Base-by-base conservation (phyloP, 2,888 invertebrate species). In the Meta bourneti region DNA sequence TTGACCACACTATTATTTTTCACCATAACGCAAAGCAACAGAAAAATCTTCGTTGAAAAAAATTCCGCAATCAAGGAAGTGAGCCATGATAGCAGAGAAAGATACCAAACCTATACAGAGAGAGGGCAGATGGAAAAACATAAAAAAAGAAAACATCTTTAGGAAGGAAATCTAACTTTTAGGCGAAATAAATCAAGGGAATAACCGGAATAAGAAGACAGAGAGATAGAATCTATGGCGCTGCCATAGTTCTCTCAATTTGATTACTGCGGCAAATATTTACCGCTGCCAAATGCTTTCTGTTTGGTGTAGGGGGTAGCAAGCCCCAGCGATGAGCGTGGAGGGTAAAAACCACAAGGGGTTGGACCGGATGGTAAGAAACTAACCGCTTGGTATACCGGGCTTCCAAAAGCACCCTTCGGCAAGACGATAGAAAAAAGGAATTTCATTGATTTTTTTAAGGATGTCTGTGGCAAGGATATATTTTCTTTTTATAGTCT, bases 201-300 rank as follows among this genome's bases (percentile, higher is more conserved):
- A 84, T 83, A 83, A 83, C 52, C 52, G 13, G 72, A 83, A 74
- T 75, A 74, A 52, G 75, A 74, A 74, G 83, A 20, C 6, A 52
- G 52, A 72, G 72, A 20, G 11, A 75, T 48, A 34, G 84, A 52
- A 71, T 84, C 34, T 54, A 48, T 13, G 61, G 19, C 74, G 51
- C 19, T 13, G 72, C 52, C 87, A 79, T 74, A 81, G 81, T 88
- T 81, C 88, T 81, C 75, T 69, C 88, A 88, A 88, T 88, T 88
- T 88, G 88, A 88, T 88, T 88, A 81, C 75, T 75, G 81, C 34
- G 49, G 81, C 81, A 81, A 81, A 88, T 88, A 88, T 88, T 88
- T 81, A 88, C 88, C 61, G 48, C 88, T 81, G 88, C 81, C 88
- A 88, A 88, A 88, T 81, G 75, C 81, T 49, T 61, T 74, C 74